Percentiles rank a stretch among this genome's conserved stretches.
Conservation (phyloP, 2,888 invertebrate species). For the Microctonus hyperodae region DNA sequence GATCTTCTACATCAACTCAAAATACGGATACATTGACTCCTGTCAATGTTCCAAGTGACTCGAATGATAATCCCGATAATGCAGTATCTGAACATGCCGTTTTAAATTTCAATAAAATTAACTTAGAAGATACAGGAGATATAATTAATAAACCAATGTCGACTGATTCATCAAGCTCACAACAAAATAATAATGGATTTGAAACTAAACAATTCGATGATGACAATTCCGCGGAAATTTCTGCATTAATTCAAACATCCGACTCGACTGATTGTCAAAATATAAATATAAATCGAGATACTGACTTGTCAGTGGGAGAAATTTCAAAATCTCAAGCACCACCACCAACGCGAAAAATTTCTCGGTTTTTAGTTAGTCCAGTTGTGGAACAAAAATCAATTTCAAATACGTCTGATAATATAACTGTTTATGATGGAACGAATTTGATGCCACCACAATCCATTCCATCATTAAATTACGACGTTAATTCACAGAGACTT, state of each 20-base stretch:
- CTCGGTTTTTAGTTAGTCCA: slow-evolving; percentile 83
- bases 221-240: slow-evolving; percentile 27
- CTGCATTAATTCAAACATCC: slow-evolving; percentile 29
- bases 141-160: slow-evolving; percentile 12
- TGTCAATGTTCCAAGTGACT: slow-evolving; percentile 53
- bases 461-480: slow-evolving; percentile 1
- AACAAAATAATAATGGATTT: slow-evolving; percentile 22
- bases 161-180: background rate
- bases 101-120: slow-evolving; percentile 38
- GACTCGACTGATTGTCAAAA: slow-evolving; percentile 40
- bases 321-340: slow-evolving; percentile 53
- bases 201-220: slow-evolving; percentile 27
- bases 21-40: slow-evolving; percentile 59
- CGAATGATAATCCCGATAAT: slow-evolving; percentile 50
- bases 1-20: slow-evolving; percentile 60
- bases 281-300: slow-evolving; percentile 16
- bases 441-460: slow-evolving; percentile 8
- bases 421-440: slow-evolving; percentile 12
- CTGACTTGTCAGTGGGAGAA: slow-evolving; percentile 40
- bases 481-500: background rate
- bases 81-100: slow-evolving; percentile 42
- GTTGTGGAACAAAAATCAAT: slow-evolving; percentile 70
- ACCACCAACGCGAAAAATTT: slow-evolving; percentile 73
- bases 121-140: slow-evolving; percentile 35
- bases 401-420: slow-evolving; percentile 42